Conservation (phyloP, 2,797 vertebrate genomes). For the Cyprinodon diabolis region DNA sequence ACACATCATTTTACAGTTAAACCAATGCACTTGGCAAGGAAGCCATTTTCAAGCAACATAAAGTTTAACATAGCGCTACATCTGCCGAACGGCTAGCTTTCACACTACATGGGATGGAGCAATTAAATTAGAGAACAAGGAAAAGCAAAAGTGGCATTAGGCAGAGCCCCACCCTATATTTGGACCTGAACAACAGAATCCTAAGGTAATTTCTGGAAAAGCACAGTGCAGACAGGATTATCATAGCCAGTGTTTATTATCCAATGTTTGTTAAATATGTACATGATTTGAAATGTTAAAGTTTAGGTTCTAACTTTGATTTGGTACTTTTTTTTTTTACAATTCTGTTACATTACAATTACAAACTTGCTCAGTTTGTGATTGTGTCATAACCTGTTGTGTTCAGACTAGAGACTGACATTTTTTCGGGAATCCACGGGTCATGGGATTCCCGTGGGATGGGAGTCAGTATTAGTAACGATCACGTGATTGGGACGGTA, state of each 20-base stretch:
- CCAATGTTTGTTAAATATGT: slow-evolving; percentile 27
- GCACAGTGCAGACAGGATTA: slow-evolving; percentile 1
- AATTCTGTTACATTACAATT: neutral
- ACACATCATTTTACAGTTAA: slow-evolving; percentile 95
- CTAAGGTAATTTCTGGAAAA: slow-evolving; percentile 16
- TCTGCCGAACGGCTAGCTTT: slow-evolving; percentile 94
- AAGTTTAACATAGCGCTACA: slow-evolving; percentile 98
- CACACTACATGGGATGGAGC: slow-evolving; percentile 86
- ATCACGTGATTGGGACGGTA: no score
- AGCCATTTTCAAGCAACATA: slow-evolving; percentile 98
- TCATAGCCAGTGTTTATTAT: neutral
- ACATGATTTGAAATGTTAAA: slow-evolving; percentile 9
- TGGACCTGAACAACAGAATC: slow-evolving; percentile 27
- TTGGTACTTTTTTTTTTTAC: neutral
- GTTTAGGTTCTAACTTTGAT: slow-evolving; percentile 9
- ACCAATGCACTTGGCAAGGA: slow-evolving; percentile 92
- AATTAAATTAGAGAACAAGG: slow-evolving; percentile 88
- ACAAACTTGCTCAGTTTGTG: neutral
- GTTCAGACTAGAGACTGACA: no score
- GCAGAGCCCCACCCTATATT: slow-evolving; percentile 47
- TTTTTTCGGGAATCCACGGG: no score
- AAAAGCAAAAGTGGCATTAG: slow-evolving; percentile 46
- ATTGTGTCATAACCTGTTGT: no score
- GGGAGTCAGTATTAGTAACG: no score
- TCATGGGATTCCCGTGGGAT: no score